Evolutionary conservation across 1,140 invertebrate species (phyloP).

Genomic region (Linepithema humile): DNA sequence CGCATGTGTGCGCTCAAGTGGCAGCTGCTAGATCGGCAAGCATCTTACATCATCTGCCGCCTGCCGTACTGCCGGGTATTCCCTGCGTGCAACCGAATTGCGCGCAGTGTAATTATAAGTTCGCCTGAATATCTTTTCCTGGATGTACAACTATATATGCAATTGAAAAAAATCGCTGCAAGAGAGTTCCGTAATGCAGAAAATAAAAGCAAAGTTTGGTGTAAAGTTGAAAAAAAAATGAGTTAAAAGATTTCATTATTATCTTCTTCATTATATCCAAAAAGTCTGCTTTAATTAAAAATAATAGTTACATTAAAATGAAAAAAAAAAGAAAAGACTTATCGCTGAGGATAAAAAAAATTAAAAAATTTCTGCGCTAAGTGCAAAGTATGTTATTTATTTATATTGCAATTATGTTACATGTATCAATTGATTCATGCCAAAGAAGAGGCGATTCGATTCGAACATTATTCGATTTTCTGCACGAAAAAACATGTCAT

Average conservation of each 20-base stretch:
- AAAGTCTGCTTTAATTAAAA: no score
- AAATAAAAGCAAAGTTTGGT: neutral
- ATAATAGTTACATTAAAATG: no score
- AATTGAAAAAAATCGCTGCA: neutral
- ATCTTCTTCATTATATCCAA: neutral
- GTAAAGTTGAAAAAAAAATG: neutral
- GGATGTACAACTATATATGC: neutral
- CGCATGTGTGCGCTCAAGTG: constrained; percentile 67
- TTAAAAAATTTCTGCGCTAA: neutral
- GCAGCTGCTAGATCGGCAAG: constrained; percentile 46
- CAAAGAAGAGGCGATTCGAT: neutral
- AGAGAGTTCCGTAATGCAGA: neutral
- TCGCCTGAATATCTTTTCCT: constrained; percentile 62
- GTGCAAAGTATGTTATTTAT: neutral
- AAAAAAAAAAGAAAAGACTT: no score
- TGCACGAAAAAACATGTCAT: neutral
- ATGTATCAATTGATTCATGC: no score
- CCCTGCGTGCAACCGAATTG: constrained; percentile 82
- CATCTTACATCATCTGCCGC: constrained; percentile 77
- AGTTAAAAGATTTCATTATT: neutral
- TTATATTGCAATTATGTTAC: neutral
- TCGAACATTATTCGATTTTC: constrained; percentile 10
- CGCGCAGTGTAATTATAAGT: constrained; percentile 77
- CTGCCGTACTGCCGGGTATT: constrained; percentile 77
- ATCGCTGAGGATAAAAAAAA: no score